A percentile compares a stretch with the other conserved stretches of the same genome.
Evolutionary conservation across 2,113 vertebrate genomes (phyloP).

Genomic region (Austrofundulus limnaeus): DNA sequence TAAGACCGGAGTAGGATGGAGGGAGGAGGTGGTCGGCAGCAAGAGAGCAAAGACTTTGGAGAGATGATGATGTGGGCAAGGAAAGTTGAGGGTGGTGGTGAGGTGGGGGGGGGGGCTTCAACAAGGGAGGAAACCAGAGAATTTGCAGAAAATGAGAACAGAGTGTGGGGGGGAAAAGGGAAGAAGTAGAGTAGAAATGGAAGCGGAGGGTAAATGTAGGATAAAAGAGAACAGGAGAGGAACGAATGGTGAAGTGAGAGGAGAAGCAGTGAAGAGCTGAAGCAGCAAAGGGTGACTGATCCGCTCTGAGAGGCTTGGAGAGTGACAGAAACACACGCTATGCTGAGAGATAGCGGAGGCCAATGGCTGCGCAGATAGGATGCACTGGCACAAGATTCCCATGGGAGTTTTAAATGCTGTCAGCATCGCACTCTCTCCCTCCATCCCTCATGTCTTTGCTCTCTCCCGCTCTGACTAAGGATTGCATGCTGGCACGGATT

Average conservation of each 20-base stretch:
- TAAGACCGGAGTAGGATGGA: slow-evolving; percentile 56
- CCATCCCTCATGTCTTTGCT: slow-evolving; percentile 34
- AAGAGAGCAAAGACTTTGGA: slow-evolving; percentile 35
- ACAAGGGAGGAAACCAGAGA: slow-evolving; percentile 19
- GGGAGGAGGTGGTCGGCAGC: slow-evolving; percentile 33
- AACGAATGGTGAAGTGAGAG: slow-evolving; percentile 42
- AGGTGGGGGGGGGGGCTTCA: slow-evolving; percentile 20
- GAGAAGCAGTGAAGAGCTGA: slow-evolving; percentile 71
- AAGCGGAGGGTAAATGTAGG: slow-evolving; percentile 32
- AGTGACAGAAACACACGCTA: slow-evolving; percentile 62
- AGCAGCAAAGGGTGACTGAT: slow-evolving; percentile 79
- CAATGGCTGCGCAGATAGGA: slow-evolving; percentile 55
- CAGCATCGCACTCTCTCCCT: slow-evolving; percentile 50
- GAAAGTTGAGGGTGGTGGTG: slow-evolving; percentile 29
- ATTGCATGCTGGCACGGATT: slow-evolving; percentile 58
- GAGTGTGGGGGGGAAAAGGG: not conserved
- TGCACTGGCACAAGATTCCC: slow-evolving; percentile 65
- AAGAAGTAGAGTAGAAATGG: slow-evolving; percentile 21
- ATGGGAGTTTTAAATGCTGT: slow-evolving; percentile 71
- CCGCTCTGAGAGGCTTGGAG: slow-evolving; percentile 70
- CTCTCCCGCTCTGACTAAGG: slow-evolving; percentile 35
- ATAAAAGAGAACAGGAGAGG: slow-evolving; percentile 43
- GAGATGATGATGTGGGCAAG: slow-evolving; percentile 22
- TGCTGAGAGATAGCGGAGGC: slow-evolving; percentile 55
- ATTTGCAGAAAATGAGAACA: slow-evolving; percentile 1